Evolutionary conservation across 2,888 invertebrate genomes (phyloP), one percentile per base, ranked within the genome.

Genomic region (Mayetiola destructor): DNA sequence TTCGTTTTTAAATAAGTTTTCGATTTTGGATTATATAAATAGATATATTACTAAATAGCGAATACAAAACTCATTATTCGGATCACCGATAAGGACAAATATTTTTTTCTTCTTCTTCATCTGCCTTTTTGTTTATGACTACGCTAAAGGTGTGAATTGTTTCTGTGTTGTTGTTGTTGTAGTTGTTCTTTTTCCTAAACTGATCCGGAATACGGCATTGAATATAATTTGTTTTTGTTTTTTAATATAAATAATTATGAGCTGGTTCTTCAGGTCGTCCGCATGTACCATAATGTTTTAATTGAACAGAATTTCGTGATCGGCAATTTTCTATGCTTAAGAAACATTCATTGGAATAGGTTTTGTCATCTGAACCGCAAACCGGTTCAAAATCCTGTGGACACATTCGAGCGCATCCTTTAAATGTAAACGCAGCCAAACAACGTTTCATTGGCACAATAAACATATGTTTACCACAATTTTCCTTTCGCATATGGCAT

Each of bases 301-400:
- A 77, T 62, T 80, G 77, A 52, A 91, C 88, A 63, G 84, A 72
- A 65, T 84, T 83, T 69, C 87, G 80, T 63, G 88, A 86, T 66
- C 88, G 80, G 69, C 91, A 94, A 65, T 89, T 91, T 73, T 93
- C 92, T 73, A 91, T 86, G 68, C 88, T 85, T 64, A 94, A 74
- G 77, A 92, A 88, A 71, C 94, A 94, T 63, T 85, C 85, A 73
- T 94, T 94, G 67, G 91, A 88, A 78, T 94, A 94, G 0, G 93
- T 93, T 77, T 85, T 88, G 60, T 81, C 81, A 67, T 94, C 93
- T 2, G 86, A 87, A n/a, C 91, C 94, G 69, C 94, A 94, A 6
- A 93, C 88, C 0, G 92, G 91, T 67, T 92, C 89, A 74, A 84
- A 91, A 64, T 87, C 86, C 0, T 85, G 79, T 9, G 90, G 85